Base-by-base conservation (phyloP, 2,888 invertebrate genomes). In the Arenicola marina region DNA sequence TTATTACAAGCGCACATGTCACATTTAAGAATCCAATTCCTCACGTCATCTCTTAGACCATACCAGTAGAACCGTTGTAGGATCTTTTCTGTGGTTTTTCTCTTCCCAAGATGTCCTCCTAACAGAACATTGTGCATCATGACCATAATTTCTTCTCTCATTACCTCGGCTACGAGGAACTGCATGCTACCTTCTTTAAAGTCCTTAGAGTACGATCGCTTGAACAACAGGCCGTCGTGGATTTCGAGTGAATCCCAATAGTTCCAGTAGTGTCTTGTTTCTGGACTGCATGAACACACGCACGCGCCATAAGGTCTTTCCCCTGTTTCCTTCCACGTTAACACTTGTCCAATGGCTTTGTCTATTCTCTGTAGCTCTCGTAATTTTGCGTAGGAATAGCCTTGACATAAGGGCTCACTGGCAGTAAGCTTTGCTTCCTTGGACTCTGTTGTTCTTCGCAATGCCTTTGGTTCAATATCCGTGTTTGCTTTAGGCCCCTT, bases 41-140 rank as follows among this genome's bases (percentile, higher is more conserved):
- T 48, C 11, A 58, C 56, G 33, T 64, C 59, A 7, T 59, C 61
- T 26, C 56, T 60, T 26, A 63, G 32, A 11, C 55, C 62, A 45
- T 51, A 67, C 66, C 65, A 68, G 29, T 59, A 64, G 31, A 54
- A 66, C n/a, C 45, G 31, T 45, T 51, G 48, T 15, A 51, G 51
- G 1, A 61, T 26, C 34, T 59, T 59, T 2, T 62, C 59, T 38
- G 15, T 38, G 1, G 62, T 63, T 38, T 69, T 65, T 38, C 62
- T 61, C 7, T 43, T 55, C 4, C 68, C 68, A 26, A 65, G 43
- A 28, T 68, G 68, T 7, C 65, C 61, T n/a, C 61, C 51, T 4
- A 61, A 24, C 2, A 63, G n/a, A 38, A 43, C 32, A 48, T 58
- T 54, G 56, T 68, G 66, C 48, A 56, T 53, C 26, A 51, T 54